Evolutionary conservation across 2,113 vertebrate genomes (phyloP), one percentile per base, ranked within the genome.

Genomic region (Emberiza fucata): DNA sequence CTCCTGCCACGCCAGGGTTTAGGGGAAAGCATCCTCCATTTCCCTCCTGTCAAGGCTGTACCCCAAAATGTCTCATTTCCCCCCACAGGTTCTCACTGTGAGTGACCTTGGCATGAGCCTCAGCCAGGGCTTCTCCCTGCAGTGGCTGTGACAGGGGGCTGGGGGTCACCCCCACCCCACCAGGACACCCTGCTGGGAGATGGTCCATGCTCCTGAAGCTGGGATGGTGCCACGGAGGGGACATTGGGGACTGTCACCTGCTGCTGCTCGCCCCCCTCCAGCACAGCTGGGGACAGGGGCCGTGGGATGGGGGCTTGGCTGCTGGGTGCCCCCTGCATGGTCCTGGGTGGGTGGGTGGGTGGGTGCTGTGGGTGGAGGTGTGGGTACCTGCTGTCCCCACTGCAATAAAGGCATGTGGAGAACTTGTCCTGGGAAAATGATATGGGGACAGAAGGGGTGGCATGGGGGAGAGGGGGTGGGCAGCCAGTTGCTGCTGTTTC

Each of bases 81-180:
- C 31, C 48, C 45, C 5, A 2, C 96, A 99, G 98, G 98, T 99
- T 75, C 97, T 99, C 86, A 97, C 90, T 0, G 98, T 99, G 45
- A 81, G 87, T 9, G 75, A 97, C 73, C 97, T 99, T 1, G 95
- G 97, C 50, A 97, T 99, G 48, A 98, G 94, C 70, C 98, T 99
- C 82, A 98, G 65, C 92, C 97, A 97, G 89, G 98, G 98, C 95
- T 99, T 99, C 97, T 98, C 98, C 61, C 95, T 99, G 96, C 98
- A 56, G 88, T 99, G 99, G 98, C 94, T 97, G 82, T 99, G 96
- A 97, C 3, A 2, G 35, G 63, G 47, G 17, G 12, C 25, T 0
- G 0, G 9, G 45, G 8, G 21, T 42, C 20, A 35, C 48, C 37
- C 64, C 7, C 27, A 11, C 17, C 66, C 51, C 0, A 0, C 60